Evolutionary conservation across 2,888 invertebrate genomes (phyloP).

Genomic region (Agrochola litura): DNA sequence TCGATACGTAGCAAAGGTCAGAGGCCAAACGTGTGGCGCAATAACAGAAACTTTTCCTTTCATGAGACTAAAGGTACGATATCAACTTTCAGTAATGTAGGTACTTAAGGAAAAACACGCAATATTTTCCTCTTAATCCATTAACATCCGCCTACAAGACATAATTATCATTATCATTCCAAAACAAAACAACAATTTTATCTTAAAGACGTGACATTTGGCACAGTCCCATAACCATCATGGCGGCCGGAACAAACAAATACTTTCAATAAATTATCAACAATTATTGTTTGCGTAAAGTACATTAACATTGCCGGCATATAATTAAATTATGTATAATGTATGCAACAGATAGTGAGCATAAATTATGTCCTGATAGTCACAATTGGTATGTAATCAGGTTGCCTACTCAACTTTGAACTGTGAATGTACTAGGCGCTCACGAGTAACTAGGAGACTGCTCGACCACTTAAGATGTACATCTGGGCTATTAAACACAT

Average conservation of each 20-base stretch:
- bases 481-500: constrained; percentile 30
- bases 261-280: constrained; percentile 43
- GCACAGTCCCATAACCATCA: constrained; percentile 35
- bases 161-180: constrained; percentile 14
- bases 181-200: constrained; percentile 15
- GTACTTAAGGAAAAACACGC: neutral
- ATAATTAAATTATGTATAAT: constrained; percentile 28
- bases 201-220: constrained; percentile 25
- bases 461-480: constrained; percentile 26
- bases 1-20: constrained; percentile 34
- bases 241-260: constrained; percentile 45
- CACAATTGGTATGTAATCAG: constrained; percentile 58
- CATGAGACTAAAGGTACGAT: neutral
- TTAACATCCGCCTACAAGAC: neutral
- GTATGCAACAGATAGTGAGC: constrained; percentile 41
- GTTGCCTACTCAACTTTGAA: constrained; percentile 70
- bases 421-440: constrained; percentile 51
- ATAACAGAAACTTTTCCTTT: constrained; percentile 19
- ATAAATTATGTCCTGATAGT: constrained; percentile 57
- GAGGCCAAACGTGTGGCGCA: constrained; percentile 7
- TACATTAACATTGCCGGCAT: constrained; percentile 55
- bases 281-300: constrained; percentile 49
- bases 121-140: neutral
- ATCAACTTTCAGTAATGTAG: neutral
- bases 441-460: constrained; percentile 44